A percentile compares a stretch with the other conserved stretches of the same genome.
These are phyloP conservation scores for Phyllopteryx taeniolatus DNA, from an alignment of 2,113 vertebrate genomes.

Conservation along the genomic window DNA sequence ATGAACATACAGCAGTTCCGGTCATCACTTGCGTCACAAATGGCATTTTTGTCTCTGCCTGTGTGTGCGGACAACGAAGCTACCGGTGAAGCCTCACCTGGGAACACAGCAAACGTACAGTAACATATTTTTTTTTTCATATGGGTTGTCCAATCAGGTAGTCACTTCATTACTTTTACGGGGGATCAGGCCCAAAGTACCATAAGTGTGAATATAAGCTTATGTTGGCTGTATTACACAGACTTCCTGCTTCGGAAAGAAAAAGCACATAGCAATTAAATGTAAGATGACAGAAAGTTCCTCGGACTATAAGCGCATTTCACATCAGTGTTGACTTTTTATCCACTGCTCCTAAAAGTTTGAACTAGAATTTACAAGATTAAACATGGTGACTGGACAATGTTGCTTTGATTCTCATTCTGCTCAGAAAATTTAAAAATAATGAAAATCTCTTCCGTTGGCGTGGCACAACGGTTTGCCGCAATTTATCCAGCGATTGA, in stretches of 20 bases:
- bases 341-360: background rate
- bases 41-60: too few relatives aligned
- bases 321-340: background rate
- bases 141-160: background rate
- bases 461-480: constrained; percentile 41
- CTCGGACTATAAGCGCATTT: background rate
- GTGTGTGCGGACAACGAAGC: background rate
- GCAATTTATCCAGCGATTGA: constrained; percentile 63
- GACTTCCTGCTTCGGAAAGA: background rate
- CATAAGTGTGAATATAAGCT: background rate
- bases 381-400: constrained; percentile 26
- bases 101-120: too few relatives aligned
- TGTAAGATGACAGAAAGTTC: background rate
- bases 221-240: background rate
- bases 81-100: too few relatives aligned
- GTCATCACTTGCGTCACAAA: background rate
- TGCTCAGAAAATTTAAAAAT: constrained; percentile 50
- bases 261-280: background rate
- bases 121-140: background rate
- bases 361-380: constrained; percentile 1
- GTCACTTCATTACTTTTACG: background rate
- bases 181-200: background rate
- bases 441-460: constrained; percentile 43
- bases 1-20: background rate
- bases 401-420: constrained; percentile 56